Evolutionary conservation across 2,888 invertebrate genomes (phyloP), one percentile per base, ranked within the genome.

Genomic region (Enchytraeus crypticus): DNA sequence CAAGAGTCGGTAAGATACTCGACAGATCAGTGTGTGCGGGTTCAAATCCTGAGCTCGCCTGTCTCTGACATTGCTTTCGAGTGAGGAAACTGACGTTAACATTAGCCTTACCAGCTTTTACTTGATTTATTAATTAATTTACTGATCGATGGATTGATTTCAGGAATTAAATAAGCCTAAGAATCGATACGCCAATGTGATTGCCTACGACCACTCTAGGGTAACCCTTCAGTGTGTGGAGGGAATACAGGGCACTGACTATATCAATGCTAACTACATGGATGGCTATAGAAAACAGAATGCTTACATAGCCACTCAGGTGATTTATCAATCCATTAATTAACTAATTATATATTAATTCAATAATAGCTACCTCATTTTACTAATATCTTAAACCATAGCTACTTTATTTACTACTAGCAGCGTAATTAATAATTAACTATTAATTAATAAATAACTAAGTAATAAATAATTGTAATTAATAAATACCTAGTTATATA

Each of bases 201-300:
- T 97, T 57, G 97, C 97, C 5, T 98, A 98, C 77, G 97, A 98
- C 78, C 97, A 98, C 75, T 95, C 96, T 56, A 29, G 58, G 2
- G 59, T 61, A 21, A 58, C 51, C 14, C 63, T 65, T 4, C 61
- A 59, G 38, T 46, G 46, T 1, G 32, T 84, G 97, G 93, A 96
- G 69, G 88, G 89, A 3, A 84, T 89, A 27, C 85, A 88, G 0
- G 96, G 97, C 51, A 89, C 90, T 68, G 97, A 98, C 79, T 99
- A 99, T 78, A 95, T 98, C 71, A 98, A 99, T 80, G 93, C 97
- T 59, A 99, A 98, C 82, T 98, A 93, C 79, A 96, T 97, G 81
- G 98, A 98, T 80, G 98, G 98, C 14, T 99, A 98, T 79, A 85
- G 96, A 58, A 95, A 93, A 79, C 92, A 93, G 77, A 96, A 96